phyloP scores from a whole-genome alignment of 2,888 invertebrate species.

The Chesias legatella region DNA sequence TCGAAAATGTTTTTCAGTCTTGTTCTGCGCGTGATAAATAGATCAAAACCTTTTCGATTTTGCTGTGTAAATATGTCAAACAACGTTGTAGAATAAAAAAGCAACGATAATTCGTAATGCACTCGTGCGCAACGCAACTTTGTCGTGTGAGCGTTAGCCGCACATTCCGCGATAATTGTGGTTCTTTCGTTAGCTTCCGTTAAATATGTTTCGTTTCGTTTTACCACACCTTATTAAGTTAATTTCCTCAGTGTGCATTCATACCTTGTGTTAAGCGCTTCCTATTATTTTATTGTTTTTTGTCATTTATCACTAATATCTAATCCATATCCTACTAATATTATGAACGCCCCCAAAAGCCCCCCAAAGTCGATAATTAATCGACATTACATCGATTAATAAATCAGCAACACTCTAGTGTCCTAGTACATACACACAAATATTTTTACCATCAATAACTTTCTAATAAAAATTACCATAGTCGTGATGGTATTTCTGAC shows the following conservation, averaged over 20 bases:
- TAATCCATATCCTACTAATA: too few relatives aligned
- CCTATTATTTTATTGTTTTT: too few relatives aligned
- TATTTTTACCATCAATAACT: conserved; percentile 7
- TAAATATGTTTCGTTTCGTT: conserved; percentile 16
- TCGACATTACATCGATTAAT: too few relatives aligned
- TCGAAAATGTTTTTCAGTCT: too few relatives aligned
- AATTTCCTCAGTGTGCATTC: conserved; percentile 6
- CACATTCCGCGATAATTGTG: conserved; percentile 19
- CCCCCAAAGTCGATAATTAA: too few relatives aligned
- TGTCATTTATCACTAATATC: too few relatives aligned
- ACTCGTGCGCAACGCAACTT: conserved; percentile 25
- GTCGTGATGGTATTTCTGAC: conserved; percentile 22
- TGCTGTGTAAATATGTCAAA: conserved; percentile 12
- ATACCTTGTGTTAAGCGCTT: background rate
- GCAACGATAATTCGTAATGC: conserved; percentile 15
- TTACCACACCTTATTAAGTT: conserved; percentile 13
- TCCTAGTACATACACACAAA: too few relatives aligned
- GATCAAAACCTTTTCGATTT: background rate
- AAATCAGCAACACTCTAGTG: too few relatives aligned
- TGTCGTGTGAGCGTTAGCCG: conserved; percentile 20
- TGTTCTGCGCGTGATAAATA: background rate
- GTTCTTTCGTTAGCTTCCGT: conserved; percentile 27
- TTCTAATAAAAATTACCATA: conserved; percentile 18
- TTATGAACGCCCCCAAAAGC: too few relatives aligned
- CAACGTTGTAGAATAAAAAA: conserved; percentile 19